Base-by-base conservation (phyloP, 2,888 invertebrate genomes). In the Flexamia atlantica region DNA sequence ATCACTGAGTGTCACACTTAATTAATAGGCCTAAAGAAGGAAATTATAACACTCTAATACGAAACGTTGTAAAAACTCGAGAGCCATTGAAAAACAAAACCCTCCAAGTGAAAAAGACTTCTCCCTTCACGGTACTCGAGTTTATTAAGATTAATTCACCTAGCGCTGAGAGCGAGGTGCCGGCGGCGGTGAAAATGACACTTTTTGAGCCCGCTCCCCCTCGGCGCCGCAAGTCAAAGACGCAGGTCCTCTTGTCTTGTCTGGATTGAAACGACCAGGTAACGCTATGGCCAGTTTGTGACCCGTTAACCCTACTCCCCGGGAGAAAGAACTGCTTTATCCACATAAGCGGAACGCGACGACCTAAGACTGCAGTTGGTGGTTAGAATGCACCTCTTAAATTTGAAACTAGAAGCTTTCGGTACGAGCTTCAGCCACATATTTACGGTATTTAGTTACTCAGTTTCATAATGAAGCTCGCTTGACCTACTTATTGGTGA, bases 141-240 rank as follows among this genome's bases (percentile, higher is more conserved):
- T 64, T 64, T 64, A 64, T 64, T 64, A 64, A 64, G 64, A 64
- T 64, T 64, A 64, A 64, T 64, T 64, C 64, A 64, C 64, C 64
- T 64, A 64, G 64, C 64, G 3, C 14, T 23, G 23, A 64, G 30
- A 64, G 64, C 64, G 64, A 64, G 64, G 14, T 30, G 64, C 57
- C 57, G 23, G 64, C 30, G 28, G 64, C 30, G 64, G 64, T 64
- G 64, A 28, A 28, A 28, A 64, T 64, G 64, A 64, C 64, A 64
- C 64, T 64, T 64, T 64, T 25, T 64, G 64, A 64, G 14, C 64
- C 64, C 64, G 28, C 64, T n/a, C 30, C 64, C 64, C 64, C 64
- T 23, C 57, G 57, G 57, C 23, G 57, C 57, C 57, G 23, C 57
- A 57, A 57, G 23, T 64, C 30, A 64, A 64, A 64, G 28, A 64